Evolutionary conservation across 1,140 invertebrate species (phyloP).

Genomic region (Whitmania pigra): DNA sequence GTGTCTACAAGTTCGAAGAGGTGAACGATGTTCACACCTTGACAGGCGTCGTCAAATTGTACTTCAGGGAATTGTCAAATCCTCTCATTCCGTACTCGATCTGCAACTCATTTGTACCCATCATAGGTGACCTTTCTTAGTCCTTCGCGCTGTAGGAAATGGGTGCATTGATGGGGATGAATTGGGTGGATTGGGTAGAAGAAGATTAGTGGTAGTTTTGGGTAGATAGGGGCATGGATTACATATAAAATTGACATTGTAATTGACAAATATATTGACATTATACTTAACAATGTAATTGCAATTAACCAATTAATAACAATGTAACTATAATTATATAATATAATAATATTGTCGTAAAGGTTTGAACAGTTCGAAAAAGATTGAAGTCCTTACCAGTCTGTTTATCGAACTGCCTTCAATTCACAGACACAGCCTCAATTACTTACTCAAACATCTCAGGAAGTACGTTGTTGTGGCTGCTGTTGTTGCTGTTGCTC

Average conservation of each 20-base stretch:
- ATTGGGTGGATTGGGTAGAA: no score
- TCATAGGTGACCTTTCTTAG: background rate
- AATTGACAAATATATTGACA: no score
- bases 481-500: no score
- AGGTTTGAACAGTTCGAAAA: no score
- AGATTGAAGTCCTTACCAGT: no score
- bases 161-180: background rate
- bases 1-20: background rate
- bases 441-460: background rate
- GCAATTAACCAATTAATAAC: no score
- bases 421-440: background rate
- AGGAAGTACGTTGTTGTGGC: background rate
- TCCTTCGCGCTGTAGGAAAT: background rate
- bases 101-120: background rate
- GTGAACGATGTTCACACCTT: background rate
- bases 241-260: no score
- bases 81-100: background rate
- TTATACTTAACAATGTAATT: no score
- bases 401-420: background rate
- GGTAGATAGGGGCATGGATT: no score
- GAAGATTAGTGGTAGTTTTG: no score
- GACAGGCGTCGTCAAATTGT: background rate
- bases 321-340: no score
- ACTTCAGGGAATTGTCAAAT: conserved; percentile 1
- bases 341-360: no score